These are phyloP conservation scores for Penaeus monodon DNA, from an alignment of 2,888 invertebrate genomes.

Conservation along the genomic window DNA sequence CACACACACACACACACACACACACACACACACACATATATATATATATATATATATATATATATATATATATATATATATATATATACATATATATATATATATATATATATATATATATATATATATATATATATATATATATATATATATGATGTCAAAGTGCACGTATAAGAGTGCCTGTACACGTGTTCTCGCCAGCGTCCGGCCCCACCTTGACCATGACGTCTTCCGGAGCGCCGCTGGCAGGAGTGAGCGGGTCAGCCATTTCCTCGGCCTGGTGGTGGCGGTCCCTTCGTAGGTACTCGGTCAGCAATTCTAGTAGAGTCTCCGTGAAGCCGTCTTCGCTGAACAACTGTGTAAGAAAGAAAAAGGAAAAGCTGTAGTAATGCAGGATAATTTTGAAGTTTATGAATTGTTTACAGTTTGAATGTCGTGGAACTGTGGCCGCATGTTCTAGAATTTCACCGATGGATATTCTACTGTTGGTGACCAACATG, in stretches of 20 bases:
- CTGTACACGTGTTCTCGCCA: background rate
- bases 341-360: constrained; percentile 74
- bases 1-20: too few species aligned
- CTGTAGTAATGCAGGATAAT: background rate
- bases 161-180: background rate
- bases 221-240: constrained; percentile 75
- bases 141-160: constrained; percentile 70
- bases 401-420: too few species aligned
- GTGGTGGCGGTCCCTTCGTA: constrained; percentile 56
- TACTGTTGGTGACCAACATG: too few species aligned
- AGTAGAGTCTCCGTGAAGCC: constrained; percentile 67
- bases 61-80: background rate
- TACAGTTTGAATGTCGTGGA: too few species aligned
- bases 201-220: constrained; percentile 74
- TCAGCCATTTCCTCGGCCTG: constrained; percentile 69
- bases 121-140: constrained; percentile 25
- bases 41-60: background rate
- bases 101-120: constrained; percentile 14
- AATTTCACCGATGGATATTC: too few species aligned
- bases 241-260: constrained; percentile 56
- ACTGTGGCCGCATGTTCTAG: too few species aligned
- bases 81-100: constrained; percentile 11
- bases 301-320: constrained; percentile 71
- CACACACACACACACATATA: too few species aligned
- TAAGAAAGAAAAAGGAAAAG: background rate